Evolutionary conservation across 2,113 vertebrate species (phyloP).

Genomic region (Corydoras maculifer): DNA sequence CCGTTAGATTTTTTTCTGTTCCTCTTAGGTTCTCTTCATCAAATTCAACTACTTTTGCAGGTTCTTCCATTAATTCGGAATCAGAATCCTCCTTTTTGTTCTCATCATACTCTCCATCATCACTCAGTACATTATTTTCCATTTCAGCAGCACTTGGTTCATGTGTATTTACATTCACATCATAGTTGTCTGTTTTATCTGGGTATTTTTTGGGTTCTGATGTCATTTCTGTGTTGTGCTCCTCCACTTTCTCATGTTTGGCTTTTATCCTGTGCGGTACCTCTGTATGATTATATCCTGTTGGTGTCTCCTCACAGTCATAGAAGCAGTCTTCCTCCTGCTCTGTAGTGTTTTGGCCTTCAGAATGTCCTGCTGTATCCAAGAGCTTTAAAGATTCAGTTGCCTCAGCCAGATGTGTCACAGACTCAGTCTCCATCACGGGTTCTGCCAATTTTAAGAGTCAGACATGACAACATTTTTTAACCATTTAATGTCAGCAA

Average conservation of each 20-base stretch:
- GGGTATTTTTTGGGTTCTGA: conserved; percentile 11
- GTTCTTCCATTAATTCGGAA: conserved; percentile 40
- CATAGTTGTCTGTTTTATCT: background rate
- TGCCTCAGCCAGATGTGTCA: conserved; percentile 4
- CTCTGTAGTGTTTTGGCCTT: conserved; percentile 6
- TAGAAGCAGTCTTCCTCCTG: conserved; percentile 49
- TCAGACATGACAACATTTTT: background rate
- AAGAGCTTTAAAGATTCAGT: conserved; percentile 28
- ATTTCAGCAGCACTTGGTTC: conserved; percentile 7
- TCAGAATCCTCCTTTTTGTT: conserved; percentile 37
- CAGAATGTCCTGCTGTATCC: conserved; percentile 8
- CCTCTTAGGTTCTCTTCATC: conserved; percentile 50
- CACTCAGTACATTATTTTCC: conserved; percentile 1
- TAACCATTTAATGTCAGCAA: no score
- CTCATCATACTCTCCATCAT: conserved; percentile 14
- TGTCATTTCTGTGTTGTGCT: background rate
- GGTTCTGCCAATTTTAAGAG: background rate
- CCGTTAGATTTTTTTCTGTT: conserved; percentile 45
- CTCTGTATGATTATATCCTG: conserved; percentile 11
- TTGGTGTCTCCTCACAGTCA: conserved; percentile 46
- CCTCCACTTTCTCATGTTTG: conserved; percentile 2
- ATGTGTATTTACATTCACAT: background rate
- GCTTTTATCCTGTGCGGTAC: background rate
- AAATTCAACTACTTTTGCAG: conserved; percentile 28
- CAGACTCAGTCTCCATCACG: conserved; percentile 21